Percentiles rank a stretch among this genome's conserved stretches.
Evolutionary conservation across 2,113 vertebrate genomes (phyloP).

Genomic region (Epinephelus moara): DNA sequence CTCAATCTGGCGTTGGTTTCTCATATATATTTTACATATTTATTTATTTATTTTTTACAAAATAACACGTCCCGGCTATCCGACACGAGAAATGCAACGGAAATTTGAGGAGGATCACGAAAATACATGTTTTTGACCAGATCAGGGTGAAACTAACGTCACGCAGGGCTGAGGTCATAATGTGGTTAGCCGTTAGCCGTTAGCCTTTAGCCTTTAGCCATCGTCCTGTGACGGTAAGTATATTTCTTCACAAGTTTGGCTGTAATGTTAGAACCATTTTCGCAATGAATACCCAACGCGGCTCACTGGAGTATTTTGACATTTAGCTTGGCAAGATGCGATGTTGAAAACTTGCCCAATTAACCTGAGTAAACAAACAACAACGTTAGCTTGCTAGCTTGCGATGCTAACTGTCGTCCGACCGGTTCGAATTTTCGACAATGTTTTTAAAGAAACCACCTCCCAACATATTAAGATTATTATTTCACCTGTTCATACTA

Average conservation of each 20-base stretch:
- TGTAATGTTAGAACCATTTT: neutral
- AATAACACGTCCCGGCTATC: too few species aligned
- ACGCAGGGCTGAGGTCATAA: neutral
- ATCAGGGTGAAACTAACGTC: neutral
- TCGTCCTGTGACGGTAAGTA: neutral
- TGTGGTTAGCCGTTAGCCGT: neutral
- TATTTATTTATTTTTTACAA: too few species aligned
- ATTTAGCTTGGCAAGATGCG: neutral
- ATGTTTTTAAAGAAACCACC: neutral
- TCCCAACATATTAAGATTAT: neutral
- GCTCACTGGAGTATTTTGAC: neutral
- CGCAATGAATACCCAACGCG: accelerated
- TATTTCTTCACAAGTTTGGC: neutral
- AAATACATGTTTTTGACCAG: neutral
- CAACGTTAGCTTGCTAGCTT: slow-evolving; percentile 3
- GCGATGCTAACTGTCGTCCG: neutral
- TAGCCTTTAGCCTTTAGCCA: neutral
- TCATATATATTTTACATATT: too few species aligned
- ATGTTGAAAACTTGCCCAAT: neutral
- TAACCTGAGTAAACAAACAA: slow-evolving; percentile 24
- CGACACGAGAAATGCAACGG: neutral
- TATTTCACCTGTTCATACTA: too few species aligned
- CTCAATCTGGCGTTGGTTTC: neutral
- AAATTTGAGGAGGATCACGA: neutral
- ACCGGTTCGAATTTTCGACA: neutral